These are phyloP conservation scores for Chaetoderma sp. DNA, from an alignment of 2,888 invertebrate genomes.

Conservation along the genomic window DNA sequence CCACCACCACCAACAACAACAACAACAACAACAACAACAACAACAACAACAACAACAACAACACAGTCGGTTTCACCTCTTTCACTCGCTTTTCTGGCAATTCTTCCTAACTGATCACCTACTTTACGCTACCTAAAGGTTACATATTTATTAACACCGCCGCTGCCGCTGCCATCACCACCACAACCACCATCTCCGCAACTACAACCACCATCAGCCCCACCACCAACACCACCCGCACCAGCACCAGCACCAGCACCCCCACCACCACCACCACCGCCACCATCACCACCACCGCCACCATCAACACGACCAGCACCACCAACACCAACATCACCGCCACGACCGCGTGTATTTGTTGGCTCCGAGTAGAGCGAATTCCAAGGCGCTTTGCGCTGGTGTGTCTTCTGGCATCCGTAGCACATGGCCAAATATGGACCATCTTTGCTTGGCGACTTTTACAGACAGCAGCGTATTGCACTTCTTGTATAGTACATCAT, in stretches of 20 bases:
- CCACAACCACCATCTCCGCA: background rate
- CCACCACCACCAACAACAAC: background rate
- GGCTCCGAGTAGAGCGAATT: too few species aligned
- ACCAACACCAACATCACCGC: too few species aligned
- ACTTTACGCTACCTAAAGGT: background rate
- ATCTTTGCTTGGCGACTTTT: too few species aligned
- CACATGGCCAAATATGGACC: too few species aligned
- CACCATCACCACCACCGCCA: background rate
- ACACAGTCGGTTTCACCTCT: background rate
- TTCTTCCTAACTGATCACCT: background rate
- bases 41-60: background rate
- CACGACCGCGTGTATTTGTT: background rate
- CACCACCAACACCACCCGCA: background rate
- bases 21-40: background rate
- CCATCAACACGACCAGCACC: too few species aligned
- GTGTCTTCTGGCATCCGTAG: too few species aligned
- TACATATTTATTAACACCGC: background rate
- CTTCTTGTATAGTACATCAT: too few species aligned
- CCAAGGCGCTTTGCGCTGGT: too few species aligned
- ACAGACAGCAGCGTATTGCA: too few species aligned
- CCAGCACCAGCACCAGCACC: background rate
- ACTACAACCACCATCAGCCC: background rate
- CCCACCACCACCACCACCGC: background rate
- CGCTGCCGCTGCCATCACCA: background rate
- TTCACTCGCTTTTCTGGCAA: background rate